phyloP scores from a whole-genome alignment of 2,888 invertebrate species.

The Drosophila buzzatii region DNA sequence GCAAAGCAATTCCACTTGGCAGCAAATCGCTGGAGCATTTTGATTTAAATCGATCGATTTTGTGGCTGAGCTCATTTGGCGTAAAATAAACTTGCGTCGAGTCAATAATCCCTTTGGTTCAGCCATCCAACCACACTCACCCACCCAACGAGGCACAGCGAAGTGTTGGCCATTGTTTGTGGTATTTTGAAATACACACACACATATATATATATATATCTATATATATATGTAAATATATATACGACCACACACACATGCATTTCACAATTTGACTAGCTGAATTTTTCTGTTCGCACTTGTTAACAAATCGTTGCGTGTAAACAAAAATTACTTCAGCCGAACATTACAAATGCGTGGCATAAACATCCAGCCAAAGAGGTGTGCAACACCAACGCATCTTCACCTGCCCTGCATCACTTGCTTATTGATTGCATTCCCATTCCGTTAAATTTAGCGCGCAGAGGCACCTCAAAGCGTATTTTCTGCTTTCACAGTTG shows the following conservation, averaged over 20 bases:
- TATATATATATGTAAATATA: not conserved
- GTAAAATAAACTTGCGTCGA: slow-evolving; percentile 78
- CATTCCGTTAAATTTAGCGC: slow-evolving; percentile 21
- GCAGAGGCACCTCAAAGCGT: slow-evolving; percentile 17
- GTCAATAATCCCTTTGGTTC: slow-evolving; percentile 75
- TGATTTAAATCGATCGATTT: slow-evolving; percentile 80
- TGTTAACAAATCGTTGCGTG: slow-evolving; percentile 72
- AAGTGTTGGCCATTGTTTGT: slow-evolving; percentile 48
- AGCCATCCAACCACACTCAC: slow-evolving; percentile 10
- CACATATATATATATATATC: slow-evolving; percentile 9
- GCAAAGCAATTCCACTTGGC: slow-evolving; percentile 45
- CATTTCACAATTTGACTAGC: slow-evolving; percentile 67
- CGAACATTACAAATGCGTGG: slow-evolving; percentile 15
- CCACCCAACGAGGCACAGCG: slow-evolving; percentile 17
- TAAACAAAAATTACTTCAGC: slow-evolving; percentile 61
- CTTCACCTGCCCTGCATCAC: slow-evolving; percentile 28
- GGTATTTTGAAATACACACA: slow-evolving; percentile 66
- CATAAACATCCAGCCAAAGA: slow-evolving; percentile 36
- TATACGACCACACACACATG: slow-evolving; percentile 14
- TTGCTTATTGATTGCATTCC: slow-evolving; percentile 17
- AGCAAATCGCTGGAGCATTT: slow-evolving; percentile 56
- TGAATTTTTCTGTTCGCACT: slow-evolving; percentile 61
- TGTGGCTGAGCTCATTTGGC: slow-evolving; percentile 79
- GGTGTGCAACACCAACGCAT: slow-evolving; percentile 9
- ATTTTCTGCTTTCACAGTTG: slow-evolving; percentile 34